Percentiles rank a stretch among this genome's conserved stretches.
Evolutionary conservation across 1,140 invertebrate genomes (phyloP).

Genomic region (Ostrea denselamellosa): DNA sequence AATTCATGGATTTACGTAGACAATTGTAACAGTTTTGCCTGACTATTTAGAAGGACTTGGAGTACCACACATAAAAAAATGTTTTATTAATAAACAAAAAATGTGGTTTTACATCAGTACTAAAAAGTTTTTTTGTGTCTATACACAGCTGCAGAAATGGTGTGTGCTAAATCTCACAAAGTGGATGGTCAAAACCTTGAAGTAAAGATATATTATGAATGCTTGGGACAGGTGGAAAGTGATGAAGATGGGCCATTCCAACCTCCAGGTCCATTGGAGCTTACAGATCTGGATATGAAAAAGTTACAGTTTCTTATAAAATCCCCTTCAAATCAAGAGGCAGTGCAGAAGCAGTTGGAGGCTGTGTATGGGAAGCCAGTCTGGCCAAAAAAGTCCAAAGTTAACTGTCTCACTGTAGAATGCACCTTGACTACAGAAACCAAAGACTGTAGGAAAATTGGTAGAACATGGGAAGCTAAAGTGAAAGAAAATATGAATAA

Average conservation of each 20-base stretch:
- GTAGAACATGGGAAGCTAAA: constrained; percentile 50
- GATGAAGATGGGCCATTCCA: constrained; percentile 44
- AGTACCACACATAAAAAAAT: too few species aligned
- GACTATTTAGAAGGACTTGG: too few species aligned
- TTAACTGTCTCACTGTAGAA: neutral
- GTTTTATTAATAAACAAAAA: too few species aligned
- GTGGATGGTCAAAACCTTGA: constrained; percentile 49
- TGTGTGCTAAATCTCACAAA: constrained; percentile 46
- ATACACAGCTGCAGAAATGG: constrained; percentile 43
- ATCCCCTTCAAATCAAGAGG: constrained; percentile 12
- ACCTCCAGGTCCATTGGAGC: neutral
- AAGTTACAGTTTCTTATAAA: constrained; percentile 44
- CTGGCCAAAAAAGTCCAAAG: constrained; percentile 44
- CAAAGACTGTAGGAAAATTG: constrained; percentile 47
- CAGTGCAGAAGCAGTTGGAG: constrained; percentile 44
- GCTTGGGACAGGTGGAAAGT: constrained; percentile 53
- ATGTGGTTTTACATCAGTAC: neutral
- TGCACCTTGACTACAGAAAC: constrained; percentile 54
- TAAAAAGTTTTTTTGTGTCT: neutral
- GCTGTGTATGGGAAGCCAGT: neutral
- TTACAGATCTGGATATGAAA: constrained; percentile 5
- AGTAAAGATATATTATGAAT: constrained; percentile 59
- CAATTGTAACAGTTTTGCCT: too few species aligned
- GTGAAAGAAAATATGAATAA: constrained; percentile 39
- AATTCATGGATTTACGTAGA: too few species aligned